Evolutionary conservation across 2,888 invertebrate genomes (phyloP).

Genomic region (Callimorpha dominula): DNA sequence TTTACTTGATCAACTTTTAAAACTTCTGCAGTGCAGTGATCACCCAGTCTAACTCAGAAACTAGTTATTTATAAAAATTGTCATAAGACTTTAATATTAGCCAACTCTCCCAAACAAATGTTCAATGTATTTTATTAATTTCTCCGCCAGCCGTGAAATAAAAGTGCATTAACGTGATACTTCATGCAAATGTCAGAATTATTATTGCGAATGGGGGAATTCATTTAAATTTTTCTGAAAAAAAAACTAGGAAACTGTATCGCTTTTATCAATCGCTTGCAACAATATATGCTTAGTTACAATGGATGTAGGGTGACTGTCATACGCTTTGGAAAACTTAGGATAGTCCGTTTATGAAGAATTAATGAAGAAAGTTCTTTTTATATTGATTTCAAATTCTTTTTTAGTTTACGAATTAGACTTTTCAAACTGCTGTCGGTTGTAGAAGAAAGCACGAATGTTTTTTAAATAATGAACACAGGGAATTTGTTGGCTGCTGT

Average conservation of each 20-base stretch:
- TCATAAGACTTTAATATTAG: not conserved
- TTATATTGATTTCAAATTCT: not conserved
- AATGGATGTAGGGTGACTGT: conserved; percentile 69
- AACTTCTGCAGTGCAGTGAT: too few species aligned
- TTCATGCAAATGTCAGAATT: conserved; percentile 77
- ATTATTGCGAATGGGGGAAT: conserved; percentile 70
- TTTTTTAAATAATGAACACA: too few species aligned
- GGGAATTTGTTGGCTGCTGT: too few species aligned
- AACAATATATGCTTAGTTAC: conserved; percentile 73
- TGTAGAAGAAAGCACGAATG: too few species aligned
- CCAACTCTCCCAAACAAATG: conserved; percentile 23
- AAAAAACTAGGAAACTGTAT: conserved; percentile 79
- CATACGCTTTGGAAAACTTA: conserved; percentile 21
- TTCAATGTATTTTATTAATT: conserved; percentile 47
- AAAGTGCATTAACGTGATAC: conserved; percentile 66
- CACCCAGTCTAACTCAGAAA: too few species aligned
- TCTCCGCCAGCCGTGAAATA: conserved; percentile 55
- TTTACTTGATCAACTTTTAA: too few species aligned
- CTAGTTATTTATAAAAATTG: not conserved
- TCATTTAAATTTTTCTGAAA: conserved; percentile 84
- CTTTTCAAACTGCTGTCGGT: too few species aligned
- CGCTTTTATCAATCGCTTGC: conserved; percentile 77
- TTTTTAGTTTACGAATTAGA: not conserved
- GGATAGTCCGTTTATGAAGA: too few species aligned
- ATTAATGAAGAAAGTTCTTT: not conserved